These are phyloP conservation scores for Orycteropus afer DNA, from an alignment of 2,113 vertebrate genomes.

Conservation along the genomic window DNA sequence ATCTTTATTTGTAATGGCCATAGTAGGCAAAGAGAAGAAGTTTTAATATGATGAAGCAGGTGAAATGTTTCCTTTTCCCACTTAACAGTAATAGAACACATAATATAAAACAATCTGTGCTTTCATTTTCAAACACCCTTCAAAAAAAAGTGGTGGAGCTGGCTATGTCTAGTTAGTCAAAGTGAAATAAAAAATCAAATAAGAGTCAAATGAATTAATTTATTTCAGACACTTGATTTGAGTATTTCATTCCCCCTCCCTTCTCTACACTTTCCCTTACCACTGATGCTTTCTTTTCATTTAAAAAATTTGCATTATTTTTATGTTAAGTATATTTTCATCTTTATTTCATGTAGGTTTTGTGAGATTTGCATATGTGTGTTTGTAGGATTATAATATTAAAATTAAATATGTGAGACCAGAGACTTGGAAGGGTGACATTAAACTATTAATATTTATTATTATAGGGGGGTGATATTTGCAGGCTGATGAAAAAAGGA, in stretches of 20 bases:
- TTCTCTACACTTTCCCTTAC: neutral
- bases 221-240: neutral
- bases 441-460: neutral
- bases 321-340: neutral
- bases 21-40: slow-evolving; percentile 3
- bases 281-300: neutral
- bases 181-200: slow-evolving; percentile 29
- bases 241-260: neutral
- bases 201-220: neutral
- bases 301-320: neutral
- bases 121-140: slow-evolving; percentile 14
- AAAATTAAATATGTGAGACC: neutral
- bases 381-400: neutral
- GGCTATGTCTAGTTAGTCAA: neutral
- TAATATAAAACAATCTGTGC: neutral
- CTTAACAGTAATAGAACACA: neutral
- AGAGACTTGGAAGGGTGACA: neutral
- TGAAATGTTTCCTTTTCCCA: neutral
- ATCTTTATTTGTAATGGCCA: neutral
- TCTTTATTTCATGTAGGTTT: neutral
- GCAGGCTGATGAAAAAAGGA: neutral
- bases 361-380: neutral
- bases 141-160: neutral
- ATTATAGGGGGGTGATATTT: neutral
- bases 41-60: slow-evolving; percentile 7